Evolutionary conservation across 2,888 invertebrate species (phyloP).

Genomic region (Melanostoma mellinum): DNA sequence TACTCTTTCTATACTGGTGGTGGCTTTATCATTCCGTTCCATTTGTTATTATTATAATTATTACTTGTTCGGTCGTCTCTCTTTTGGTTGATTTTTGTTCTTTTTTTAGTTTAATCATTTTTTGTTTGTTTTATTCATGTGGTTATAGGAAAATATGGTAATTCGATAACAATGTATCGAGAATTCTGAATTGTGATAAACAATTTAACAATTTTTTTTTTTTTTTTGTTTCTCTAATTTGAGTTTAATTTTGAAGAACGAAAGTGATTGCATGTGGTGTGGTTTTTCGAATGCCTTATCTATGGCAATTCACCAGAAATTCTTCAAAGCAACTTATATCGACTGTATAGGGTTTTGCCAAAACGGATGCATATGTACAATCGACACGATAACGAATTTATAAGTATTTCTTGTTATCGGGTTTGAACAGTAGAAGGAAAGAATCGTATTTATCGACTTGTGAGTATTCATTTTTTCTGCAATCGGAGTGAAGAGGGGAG

Average conservation of each 20-base stretch:
- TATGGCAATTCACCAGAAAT: slow-evolving; percentile 46
- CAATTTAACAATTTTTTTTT: slow-evolving; percentile 21
- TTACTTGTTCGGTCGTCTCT: slow-evolving; percentile 41
- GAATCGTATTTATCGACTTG: slow-evolving; percentile 13
- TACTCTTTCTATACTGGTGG: not conserved
- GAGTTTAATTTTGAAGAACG: slow-evolving; percentile 2
- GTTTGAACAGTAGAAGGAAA: not conserved
- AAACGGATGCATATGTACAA: slow-evolving; percentile 55
- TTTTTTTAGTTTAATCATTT: slow-evolving; percentile 16
- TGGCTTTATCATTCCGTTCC: slow-evolving; percentile 63
- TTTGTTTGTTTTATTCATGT: slow-evolving; percentile 3
- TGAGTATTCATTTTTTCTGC: too few species aligned
- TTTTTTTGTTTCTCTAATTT: slow-evolving; percentile 22
- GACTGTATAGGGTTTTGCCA: slow-evolving; percentile 61
- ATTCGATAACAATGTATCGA: slow-evolving; percentile 71
- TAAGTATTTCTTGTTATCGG: slow-evolving; percentile 3
- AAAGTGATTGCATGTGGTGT: slow-evolving; percentile 14
- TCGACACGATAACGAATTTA: slow-evolving; percentile 9
- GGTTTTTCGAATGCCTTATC: slow-evolving; percentile 44
- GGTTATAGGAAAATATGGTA: slow-evolving; percentile 56
- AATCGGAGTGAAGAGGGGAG: too few species aligned
- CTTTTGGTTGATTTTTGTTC: slow-evolving; percentile 19
- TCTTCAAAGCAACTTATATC: slow-evolving; percentile 20
- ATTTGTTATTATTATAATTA: slow-evolving; percentile 65
- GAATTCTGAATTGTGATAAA: slow-evolving; percentile 46